Evolutionary conservation across 2,113 vertebrate species (phyloP).

Genomic region (Nesogale talazaci): DNA sequence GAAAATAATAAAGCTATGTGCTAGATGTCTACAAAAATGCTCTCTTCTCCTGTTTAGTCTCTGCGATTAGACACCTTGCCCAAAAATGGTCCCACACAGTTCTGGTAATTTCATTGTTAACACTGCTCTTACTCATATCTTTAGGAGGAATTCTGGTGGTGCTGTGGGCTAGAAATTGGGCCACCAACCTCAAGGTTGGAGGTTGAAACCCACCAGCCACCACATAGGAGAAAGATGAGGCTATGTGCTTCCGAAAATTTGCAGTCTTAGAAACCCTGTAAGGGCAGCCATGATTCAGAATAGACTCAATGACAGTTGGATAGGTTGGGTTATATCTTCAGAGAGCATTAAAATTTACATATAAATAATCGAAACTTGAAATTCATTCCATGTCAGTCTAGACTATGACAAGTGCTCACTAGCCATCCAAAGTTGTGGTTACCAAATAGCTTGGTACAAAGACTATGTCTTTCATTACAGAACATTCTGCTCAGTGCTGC

Average conservation of each 20-base stretch:
- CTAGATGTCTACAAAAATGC: neutral
- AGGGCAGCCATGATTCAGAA: no score
- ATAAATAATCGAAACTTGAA: constrained; percentile 25
- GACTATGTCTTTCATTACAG: neutral
- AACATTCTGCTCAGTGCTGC: neutral
- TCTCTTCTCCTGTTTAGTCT: neutral
- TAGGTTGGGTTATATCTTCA: no score
- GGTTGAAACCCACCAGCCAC: no score
- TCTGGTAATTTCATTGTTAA: neutral
- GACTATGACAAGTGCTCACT: neutral
- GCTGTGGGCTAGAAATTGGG: no score
- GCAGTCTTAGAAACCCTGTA: no score
- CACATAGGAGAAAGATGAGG: no score
- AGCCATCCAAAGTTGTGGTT: neutral
- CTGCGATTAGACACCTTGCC: neutral
- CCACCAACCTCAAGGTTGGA: no score
- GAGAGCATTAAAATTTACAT: constrained; percentile 9
- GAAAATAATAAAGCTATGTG: neutral
- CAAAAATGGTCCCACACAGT: constrained; percentile 11
- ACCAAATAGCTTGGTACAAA: neutral
- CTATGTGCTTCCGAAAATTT: no score
- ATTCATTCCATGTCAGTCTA: neutral
- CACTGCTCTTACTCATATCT: no score
- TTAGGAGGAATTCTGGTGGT: neutral
- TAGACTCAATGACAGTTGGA: neutral